A percentile compares a stretch with the other conserved stretches of the same genome.
Conservation (phyloP, 2,113 vertebrate species). For the Naja naja region DNA sequence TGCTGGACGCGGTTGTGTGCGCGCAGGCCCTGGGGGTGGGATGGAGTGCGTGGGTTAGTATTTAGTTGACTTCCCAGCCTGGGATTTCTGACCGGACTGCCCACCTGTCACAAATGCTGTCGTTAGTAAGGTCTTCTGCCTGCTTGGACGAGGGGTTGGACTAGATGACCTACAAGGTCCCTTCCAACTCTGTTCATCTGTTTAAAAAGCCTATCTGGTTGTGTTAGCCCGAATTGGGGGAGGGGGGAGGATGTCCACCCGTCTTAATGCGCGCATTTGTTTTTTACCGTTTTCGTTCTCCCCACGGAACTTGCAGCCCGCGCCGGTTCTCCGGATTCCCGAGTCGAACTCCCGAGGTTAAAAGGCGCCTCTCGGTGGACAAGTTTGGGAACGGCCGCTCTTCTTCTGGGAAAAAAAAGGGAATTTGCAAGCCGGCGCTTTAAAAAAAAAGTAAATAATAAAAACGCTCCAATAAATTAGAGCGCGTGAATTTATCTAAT, state of each 20-base stretch:
- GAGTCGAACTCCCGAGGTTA: neutral
- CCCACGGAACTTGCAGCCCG: neutral
- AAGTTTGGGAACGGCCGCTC: constrained; percentile 38
- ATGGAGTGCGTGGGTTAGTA: rapidly evolving
- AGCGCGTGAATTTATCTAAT: too few relatives aligned
- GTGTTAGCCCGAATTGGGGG: neutral
- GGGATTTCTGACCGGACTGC: too few relatives aligned
- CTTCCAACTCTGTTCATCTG: too few relatives aligned
- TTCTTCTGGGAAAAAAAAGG: neutral
- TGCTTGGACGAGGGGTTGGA: too few relatives aligned
- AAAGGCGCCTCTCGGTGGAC: constrained; percentile 60
- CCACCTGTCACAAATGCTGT: too few relatives aligned
- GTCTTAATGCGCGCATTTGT: neutral
- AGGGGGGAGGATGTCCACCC: too few relatives aligned
- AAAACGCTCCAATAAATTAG: neutral
- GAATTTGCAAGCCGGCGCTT: neutral
- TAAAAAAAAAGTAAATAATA: neutral
- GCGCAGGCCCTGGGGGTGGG: neutral
- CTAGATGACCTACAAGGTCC: too few relatives aligned
- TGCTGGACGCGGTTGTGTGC: neutral
- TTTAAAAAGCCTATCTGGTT: neutral
- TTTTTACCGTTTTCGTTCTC: neutral
- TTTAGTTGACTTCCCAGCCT: neutral
- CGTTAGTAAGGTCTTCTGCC: too few relatives aligned
- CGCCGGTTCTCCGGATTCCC: neutral